A percentile compares a stretch with the other conserved stretches of the same genome.
Evolutionary conservation across 2,113 vertebrate genomes (phyloP).

Genomic region (Daboia siamensis): DNA sequence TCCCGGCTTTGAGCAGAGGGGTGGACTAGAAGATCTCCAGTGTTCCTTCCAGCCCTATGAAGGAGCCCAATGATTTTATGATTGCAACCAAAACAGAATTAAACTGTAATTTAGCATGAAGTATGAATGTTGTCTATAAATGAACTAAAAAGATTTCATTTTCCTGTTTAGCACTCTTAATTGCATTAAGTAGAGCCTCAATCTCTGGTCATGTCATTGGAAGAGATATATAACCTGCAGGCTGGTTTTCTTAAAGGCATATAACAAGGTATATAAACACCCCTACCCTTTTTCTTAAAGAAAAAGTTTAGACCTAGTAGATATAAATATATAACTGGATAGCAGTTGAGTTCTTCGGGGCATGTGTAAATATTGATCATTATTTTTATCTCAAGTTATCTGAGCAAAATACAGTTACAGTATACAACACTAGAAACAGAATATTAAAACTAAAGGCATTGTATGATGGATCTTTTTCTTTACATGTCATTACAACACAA

Average conservation of each 20-base stretch:
- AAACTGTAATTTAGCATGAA: background rate
- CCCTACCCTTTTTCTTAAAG: background rate
- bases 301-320: background rate
- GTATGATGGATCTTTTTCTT: background rate
- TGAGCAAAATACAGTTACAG: background rate
- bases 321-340: background rate
- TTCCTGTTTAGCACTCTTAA: background rate
- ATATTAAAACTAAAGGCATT: background rate
- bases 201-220: background rate
- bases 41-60: background rate
- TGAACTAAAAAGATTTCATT: background rate
- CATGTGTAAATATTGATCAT: background rate
- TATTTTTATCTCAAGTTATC: background rate
- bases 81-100: background rate
- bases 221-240: background rate
- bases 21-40: background rate
- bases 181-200: background rate
- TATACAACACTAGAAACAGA: background rate
- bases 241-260: background rate
- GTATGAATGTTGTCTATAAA: background rate
- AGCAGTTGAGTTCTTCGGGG: background rate
- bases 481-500: background rate
- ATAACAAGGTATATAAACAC: background rate
- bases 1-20: background rate
- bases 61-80: background rate